Evolutionary conservation across 2,888 invertebrate species (phyloP).

Genomic region (Drosophila lutescens): DNA sequence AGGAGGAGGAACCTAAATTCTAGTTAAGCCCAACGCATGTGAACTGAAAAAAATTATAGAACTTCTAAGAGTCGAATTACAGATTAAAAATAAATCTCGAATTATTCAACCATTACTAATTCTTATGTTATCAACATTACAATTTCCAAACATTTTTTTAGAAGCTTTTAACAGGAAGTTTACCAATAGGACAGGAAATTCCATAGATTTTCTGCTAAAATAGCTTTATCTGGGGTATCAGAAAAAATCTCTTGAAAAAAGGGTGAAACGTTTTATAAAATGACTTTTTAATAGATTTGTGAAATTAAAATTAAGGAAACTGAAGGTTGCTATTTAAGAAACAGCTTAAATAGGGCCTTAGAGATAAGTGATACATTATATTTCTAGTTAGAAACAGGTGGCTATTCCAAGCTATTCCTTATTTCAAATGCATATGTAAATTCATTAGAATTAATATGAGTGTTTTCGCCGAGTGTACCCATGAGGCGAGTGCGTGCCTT

Average conservation of each 20-base stretch:
- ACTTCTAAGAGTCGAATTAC: not conserved
- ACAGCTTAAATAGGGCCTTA: too few relatives aligned
- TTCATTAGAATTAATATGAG: too few relatives aligned
- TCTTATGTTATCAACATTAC: not conserved
- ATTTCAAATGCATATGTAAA: too few relatives aligned
- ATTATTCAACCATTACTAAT: not conserved
- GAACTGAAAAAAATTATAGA: slow-evolving; percentile 3
- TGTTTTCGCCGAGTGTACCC: slow-evolving; percentile 16
- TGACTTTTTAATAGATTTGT: too few relatives aligned
- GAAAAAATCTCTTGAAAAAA: too few relatives aligned
- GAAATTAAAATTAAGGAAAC: too few relatives aligned
- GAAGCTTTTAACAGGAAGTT: too few relatives aligned
- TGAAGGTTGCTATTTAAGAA: too few relatives aligned
- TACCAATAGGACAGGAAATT: not conserved
- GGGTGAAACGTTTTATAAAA: too few relatives aligned
- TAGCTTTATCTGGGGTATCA: too few relatives aligned
- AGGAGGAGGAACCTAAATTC: slow-evolving; percentile 48
- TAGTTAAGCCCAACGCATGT: slow-evolving; percentile 54
- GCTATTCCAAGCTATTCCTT: not conserved
- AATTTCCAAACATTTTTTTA: not conserved
- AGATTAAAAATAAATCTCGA: not conserved
- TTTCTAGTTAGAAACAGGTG: not conserved
- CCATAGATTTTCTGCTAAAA: not conserved
- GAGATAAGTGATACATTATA: too few relatives aligned
- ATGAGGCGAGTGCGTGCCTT: slow-evolving; percentile 61